These are phyloP conservation scores for Eptatretus atami DNA, from an alignment of 2,797 vertebrate species.

Conservation along the genomic window DNA sequence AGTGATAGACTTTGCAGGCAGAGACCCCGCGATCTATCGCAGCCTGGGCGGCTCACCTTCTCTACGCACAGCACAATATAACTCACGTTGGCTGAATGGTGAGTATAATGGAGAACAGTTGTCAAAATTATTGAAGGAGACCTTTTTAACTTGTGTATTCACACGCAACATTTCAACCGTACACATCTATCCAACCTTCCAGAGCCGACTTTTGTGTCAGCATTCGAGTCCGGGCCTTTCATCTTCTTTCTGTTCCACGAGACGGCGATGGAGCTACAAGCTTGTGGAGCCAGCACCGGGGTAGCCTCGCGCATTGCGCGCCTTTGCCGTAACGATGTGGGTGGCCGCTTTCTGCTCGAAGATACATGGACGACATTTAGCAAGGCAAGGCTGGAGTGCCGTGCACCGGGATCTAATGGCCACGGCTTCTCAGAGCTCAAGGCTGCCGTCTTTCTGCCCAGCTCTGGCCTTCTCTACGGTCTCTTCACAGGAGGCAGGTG, in stretches of 20 bases:
- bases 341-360: conserved; percentile 65
- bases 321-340: conserved; percentile 79
- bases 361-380: conserved; percentile 98
- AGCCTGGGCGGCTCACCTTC: conserved; percentile 61
- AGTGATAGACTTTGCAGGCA: conserved; percentile 80
- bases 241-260: conserved; percentile 94
- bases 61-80: conserved; percentile 79
- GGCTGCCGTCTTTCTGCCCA: conserved; percentile 66
- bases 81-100: conserved; percentile 98
- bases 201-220: conserved; percentile 93
- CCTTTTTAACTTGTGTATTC: too few species aligned
- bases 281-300: conserved; percentile 54
- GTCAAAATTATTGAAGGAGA: too few species aligned
- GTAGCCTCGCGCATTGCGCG: conserved; percentile 66
- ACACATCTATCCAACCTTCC: conserved; percentile 10
- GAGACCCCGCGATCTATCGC: conserved; percentile 83
- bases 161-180: too few species aligned
- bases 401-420: conserved; percentile 62
- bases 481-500: conserved; percentile 93
- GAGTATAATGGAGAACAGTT: conserved; percentile 5
- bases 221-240: conserved; percentile 74
- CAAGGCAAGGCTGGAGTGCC: conserved; percentile 82
- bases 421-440: conserved; percentile 84
- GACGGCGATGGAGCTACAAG: conserved; percentile 54
- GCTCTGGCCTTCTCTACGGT: conserved; percentile 66